These are phyloP conservation scores for Hydrotaea cyrtoneurina DNA, from an alignment of 2,888 invertebrate species.

Conservation along the genomic window DNA sequence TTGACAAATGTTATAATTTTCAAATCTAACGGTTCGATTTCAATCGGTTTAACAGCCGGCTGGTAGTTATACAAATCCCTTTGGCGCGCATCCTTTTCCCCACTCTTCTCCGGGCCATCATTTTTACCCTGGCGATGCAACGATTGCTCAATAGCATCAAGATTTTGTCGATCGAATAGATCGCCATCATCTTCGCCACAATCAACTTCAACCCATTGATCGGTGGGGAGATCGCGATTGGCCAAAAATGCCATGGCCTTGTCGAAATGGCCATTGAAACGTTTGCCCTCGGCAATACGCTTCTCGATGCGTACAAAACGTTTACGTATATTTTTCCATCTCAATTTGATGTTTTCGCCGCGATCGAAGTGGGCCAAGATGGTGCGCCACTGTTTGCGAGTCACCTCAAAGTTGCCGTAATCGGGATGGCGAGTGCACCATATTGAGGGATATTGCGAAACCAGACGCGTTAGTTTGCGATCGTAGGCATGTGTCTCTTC, in stretches of 20 bases:
- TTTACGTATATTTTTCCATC: slow-evolving; percentile 78
- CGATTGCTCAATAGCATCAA: slow-evolving; percentile 75
- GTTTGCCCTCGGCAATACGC: slow-evolving; percentile 74
- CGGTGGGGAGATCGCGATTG: slow-evolving; percentile 73
- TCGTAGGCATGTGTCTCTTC: slow-evolving; percentile 76
- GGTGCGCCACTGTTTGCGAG: slow-evolving; percentile 77
- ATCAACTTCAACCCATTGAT: slow-evolving; percentile 74
- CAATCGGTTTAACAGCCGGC: slow-evolving; percentile 70
- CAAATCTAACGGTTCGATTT: slow-evolving; percentile 73
- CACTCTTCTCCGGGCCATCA: slow-evolving; percentile 42
- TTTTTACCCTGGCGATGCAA: slow-evolving; percentile 61
- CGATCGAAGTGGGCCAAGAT: slow-evolving; percentile 74
- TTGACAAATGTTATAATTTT: slow-evolving; percentile 78
- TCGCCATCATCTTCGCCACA: slow-evolving; percentile 76
- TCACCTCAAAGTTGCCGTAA: slow-evolving; percentile 76
- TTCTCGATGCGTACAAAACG: slow-evolving; percentile 75
- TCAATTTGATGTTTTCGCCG: slow-evolving; percentile 75
- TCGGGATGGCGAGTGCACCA: slow-evolving; percentile 78
- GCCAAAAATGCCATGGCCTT: slow-evolving; percentile 77
- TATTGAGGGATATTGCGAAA: slow-evolving; percentile 76
- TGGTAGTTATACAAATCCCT: slow-evolving; percentile 4
- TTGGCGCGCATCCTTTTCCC: slow-evolving; percentile 29
- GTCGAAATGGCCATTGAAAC: slow-evolving; percentile 77
- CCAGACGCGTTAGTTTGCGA: slow-evolving; percentile 75
- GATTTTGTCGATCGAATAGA: slow-evolving; percentile 72